phyloP scores from a whole-genome alignment of 1,140 invertebrate genomes.

The Octopus bimaculoides region DNA sequence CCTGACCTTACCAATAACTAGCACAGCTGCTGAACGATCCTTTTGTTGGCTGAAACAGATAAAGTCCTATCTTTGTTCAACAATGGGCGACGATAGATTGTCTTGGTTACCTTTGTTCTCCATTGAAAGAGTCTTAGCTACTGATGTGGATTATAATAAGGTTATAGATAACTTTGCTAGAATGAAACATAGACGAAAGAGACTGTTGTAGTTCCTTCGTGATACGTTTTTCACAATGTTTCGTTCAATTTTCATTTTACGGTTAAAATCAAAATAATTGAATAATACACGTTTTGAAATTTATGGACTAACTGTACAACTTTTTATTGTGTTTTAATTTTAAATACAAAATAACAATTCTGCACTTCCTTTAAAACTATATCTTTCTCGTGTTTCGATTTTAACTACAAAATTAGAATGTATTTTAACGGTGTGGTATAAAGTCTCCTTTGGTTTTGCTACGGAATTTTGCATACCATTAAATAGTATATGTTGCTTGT shows the following conservation, averaged over 20 bases:
- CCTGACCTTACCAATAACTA: too few relatives aligned
- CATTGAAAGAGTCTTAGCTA: neutral
- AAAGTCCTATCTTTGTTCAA: neutral
- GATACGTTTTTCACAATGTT: neutral
- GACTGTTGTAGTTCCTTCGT: neutral
- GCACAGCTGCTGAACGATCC: too few relatives aligned
- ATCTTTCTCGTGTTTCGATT: neutral
- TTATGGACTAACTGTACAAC: neutral
- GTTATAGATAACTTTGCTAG: conserved; percentile 6
- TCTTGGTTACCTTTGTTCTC: neutral
- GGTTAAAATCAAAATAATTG: conserved; percentile 11
- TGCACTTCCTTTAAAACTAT: neutral
- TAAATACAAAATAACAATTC: conserved; percentile 11
- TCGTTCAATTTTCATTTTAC: conserved; percentile 9
- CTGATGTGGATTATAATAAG: neutral
- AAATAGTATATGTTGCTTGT: too few relatives aligned
- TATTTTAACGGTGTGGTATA: too few relatives aligned
- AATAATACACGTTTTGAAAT: neutral
- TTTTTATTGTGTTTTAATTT: conserved; percentile 2
- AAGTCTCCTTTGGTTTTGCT: too few relatives aligned
- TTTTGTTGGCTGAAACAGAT: too few relatives aligned
- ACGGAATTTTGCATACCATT: too few relatives aligned
- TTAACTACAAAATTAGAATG: neutral
- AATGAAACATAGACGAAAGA: neutral
- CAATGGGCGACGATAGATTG: conserved; percentile 4